These are phyloP conservation scores for Lagocephalus sceleratus DNA, from an alignment of 2,797 vertebrate genomes.

Conservation along the genomic window DNA sequence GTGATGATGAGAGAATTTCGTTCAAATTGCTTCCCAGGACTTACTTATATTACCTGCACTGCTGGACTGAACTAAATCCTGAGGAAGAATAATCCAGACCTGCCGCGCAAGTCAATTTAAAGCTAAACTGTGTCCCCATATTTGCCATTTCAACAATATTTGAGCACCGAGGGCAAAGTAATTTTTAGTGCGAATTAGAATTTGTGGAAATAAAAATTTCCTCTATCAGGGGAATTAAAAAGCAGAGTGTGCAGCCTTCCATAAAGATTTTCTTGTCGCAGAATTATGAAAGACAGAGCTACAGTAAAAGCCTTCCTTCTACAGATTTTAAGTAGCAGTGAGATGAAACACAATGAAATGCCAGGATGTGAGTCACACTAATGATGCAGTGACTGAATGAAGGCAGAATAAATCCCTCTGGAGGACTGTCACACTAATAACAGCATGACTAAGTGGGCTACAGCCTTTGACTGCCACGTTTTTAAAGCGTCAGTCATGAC, in stretches of 20 bases:
- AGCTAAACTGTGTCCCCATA: no score
- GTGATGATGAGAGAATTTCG: no score
- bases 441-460: constrained; percentile 40
- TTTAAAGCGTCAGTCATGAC: constrained; percentile 44
- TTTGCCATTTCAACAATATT: no score
- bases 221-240: not conserved
- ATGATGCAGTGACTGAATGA: constrained; percentile 39
- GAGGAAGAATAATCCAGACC: no score
- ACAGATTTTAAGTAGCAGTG: constrained; percentile 37
- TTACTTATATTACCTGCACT: no score
- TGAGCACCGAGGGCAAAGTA: no score
- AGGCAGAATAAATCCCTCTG: constrained; percentile 36
- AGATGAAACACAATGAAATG: constrained; percentile 48
- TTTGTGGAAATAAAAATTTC: no score
- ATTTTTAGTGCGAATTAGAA: no score
- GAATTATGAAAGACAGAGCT: constrained; percentile 9
- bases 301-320: constrained; percentile 10
- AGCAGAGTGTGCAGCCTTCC: constrained; percentile 7
- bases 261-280: constrained; percentile 3
- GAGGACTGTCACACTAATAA: constrained; percentile 37
- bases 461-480: constrained; percentile 44
- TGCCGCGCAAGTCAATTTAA: no score
- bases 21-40: no score
- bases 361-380: constrained; percentile 52
- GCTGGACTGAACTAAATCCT: no score